These are phyloP conservation scores for Chaenogobius annularis DNA, from an alignment of 2,113 vertebrate genomes.

Conservation along the genomic window DNA sequence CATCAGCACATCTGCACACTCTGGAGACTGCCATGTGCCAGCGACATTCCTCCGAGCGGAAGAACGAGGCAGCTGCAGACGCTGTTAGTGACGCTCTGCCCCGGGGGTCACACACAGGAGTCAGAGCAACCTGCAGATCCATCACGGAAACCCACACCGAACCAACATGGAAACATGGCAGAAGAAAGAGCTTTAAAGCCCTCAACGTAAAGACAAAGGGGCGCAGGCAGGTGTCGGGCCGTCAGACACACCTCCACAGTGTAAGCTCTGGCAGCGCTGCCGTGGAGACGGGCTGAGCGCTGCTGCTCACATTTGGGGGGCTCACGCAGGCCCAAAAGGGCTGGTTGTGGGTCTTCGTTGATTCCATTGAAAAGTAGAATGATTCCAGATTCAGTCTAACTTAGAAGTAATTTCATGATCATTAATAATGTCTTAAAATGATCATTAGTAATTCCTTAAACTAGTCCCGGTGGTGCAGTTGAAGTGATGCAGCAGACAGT, in stretches of 20 bases:
- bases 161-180: too few species aligned
- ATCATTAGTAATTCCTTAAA: background rate
- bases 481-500: background rate
- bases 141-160: background rate
- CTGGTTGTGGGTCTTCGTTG: background rate
- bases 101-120: slow-evolving; percentile 52
- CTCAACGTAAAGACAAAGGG: too few species aligned
- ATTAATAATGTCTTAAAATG: background rate
- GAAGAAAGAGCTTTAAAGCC: too few species aligned
- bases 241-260: too few species aligned
- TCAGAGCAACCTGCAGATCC: slow-evolving; percentile 30
- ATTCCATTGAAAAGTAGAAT: background rate
- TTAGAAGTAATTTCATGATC: background rate
- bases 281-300: background rate
- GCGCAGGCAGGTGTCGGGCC: too few species aligned
- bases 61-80: slow-evolving; percentile 67
- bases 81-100: slow-evolving; percentile 55
- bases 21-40: slow-evolving; percentile 64
- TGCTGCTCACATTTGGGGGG: background rate
- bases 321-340: too few species aligned
- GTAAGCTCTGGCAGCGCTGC: too few species aligned
- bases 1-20: slow-evolving; percentile 66
- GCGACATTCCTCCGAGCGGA: slow-evolving; percentile 77
- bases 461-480: background rate
- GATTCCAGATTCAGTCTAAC: background rate